Evolutionary conservation across 2,113 vertebrate species (phyloP), one percentile per base, ranked within the genome.

Genomic region (Tachuris rubrigastra): DNA sequence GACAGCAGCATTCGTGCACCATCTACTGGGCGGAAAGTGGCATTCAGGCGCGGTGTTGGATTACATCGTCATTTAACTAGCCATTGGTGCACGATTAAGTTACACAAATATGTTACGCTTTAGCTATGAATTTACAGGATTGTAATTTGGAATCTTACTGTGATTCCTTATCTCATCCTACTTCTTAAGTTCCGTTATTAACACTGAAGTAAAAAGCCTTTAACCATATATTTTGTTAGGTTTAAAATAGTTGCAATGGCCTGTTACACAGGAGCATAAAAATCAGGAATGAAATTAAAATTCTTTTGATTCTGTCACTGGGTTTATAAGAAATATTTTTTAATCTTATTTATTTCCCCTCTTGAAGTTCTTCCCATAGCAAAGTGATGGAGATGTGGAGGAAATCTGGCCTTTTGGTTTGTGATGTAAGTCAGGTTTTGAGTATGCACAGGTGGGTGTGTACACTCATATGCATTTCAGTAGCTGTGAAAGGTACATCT

Each of bases 11-110:
- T 91, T 97, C 59, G n/a, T 80, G 92, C 97, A 88, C 98, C 98
- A 97, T 95, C 98, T 98, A 10, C 96, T 97, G 98, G 97, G 72
- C 42, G 25, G 63, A 87, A 31, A 75, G 30, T 67, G 10, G 58
- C 62, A 14, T 41, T 19, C 68, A 41, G 80, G 74, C 52, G 3
- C 50, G 1, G 3, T 58, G 28, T 35, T 22, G 1, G 56, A 4
- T 55, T 37, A 4, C 35, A 3, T 2, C 13, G n/a, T 44, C 12
- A 20, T 39, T 37, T 33, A 27, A 4, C 55, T 12, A 37, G n/a
- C 81, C 47, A 0, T 5, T 4, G 0, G 31, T 30, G 65, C 52
- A 1, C 25, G 20, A 19, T 18, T 22, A 4, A 37, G 44, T 33
- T 30, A 18, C 47, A 9, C 31, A 6, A 9, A 21, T 22, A 39